Evolutionary conservation across 2,113 vertebrate genomes (phyloP), one percentile per base, ranked within the genome.

Genomic region (Sitta europaea): DNA sequence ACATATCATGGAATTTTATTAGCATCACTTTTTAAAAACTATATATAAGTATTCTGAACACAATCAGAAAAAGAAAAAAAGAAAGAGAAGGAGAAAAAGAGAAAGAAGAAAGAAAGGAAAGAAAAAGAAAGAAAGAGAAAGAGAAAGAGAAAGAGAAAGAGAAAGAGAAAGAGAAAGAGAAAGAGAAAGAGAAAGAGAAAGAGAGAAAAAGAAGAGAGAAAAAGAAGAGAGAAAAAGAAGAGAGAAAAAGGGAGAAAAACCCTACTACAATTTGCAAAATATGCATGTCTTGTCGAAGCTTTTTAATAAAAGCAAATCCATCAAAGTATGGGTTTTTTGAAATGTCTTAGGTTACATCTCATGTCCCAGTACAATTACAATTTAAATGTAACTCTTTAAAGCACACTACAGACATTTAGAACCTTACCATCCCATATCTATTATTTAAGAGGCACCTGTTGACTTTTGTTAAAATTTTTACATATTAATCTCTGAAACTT

Each of bases 381-480:
- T 96, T 97, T 97, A 95, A 97, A 96, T 84, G 80, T 95, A 97
- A 95, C 94, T 88, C 93, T 97, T 97, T 96, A 97, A 97, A 97
- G 84, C 91, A 92, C 50, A 63, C 86, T 97, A 94, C 83, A 96
- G 97, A 97, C 90, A 98, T 83, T 79, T 74, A 96, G 82, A 94
- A 96, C 75, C 84, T 92, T 91, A 86, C 68, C 23, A 14, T 83
- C 88, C 86, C 2, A 2, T 67, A 88, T 90, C 67, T 94, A 86
- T 95, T 95, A 94, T 97, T 97, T 92, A 98, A 97, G 91, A 94
- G 65, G 80, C 94, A 97, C 62, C 92, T 94, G 92, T 86, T 80
- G 92, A 96, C 72, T 96, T 96, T 97, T 96, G 79, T 91, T 76
- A 97, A 96, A 98, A 97, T 96, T 67, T 92, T 97, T 92, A 93